Conservation (phyloP, 92 coral and sea anemone genomes). For the Plumapathes pennacea region DNA sequence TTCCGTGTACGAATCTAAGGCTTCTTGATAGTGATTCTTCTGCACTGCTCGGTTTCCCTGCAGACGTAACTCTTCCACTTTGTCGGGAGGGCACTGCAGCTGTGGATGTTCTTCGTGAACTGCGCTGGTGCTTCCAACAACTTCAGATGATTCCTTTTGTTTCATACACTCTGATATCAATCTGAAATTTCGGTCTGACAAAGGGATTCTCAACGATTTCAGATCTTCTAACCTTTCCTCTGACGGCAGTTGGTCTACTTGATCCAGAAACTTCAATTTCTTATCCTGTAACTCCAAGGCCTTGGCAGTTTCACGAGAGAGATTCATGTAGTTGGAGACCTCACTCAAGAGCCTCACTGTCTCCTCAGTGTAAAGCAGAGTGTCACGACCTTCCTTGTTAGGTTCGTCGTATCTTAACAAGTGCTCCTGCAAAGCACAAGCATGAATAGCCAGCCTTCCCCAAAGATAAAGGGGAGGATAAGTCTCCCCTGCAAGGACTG, state of each 20-base stretch:
- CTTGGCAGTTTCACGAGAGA: conserved; percentile 58
- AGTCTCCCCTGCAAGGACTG: conserved; percentile 47
- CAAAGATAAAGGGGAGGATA: conserved; percentile 70
- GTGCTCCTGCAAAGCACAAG: conserved; percentile 54
- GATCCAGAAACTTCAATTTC: conserved; percentile 37
- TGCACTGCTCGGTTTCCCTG: conserved; percentile 62
- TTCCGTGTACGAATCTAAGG: conserved; percentile 33
- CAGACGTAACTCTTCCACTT: no score
- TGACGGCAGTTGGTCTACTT: conserved; percentile 5
- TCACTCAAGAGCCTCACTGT: conserved; percentile 52
- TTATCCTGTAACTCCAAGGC: conserved; percentile 52
- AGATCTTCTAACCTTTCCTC: conserved; percentile 28
- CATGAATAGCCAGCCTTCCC: conserved; percentile 65
- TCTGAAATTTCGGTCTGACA: conserved; percentile 38
- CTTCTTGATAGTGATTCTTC: conserved; percentile 27
- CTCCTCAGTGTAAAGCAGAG: conserved; percentile 49
- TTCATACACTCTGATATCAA: conserved; percentile 66
- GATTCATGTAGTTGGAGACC: conserved; percentile 57
- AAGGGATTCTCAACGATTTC: conserved; percentile 41
- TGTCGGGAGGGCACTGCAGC: no score
- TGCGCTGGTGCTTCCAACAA: no score
- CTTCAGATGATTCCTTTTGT: conserved; percentile 25
- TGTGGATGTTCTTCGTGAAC: no score
- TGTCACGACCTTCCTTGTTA: not conserved
- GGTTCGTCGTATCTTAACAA: conserved; percentile 11